Conservation (phyloP, 2,113 vertebrate species). For the Acanthisitta chloris region DNA sequence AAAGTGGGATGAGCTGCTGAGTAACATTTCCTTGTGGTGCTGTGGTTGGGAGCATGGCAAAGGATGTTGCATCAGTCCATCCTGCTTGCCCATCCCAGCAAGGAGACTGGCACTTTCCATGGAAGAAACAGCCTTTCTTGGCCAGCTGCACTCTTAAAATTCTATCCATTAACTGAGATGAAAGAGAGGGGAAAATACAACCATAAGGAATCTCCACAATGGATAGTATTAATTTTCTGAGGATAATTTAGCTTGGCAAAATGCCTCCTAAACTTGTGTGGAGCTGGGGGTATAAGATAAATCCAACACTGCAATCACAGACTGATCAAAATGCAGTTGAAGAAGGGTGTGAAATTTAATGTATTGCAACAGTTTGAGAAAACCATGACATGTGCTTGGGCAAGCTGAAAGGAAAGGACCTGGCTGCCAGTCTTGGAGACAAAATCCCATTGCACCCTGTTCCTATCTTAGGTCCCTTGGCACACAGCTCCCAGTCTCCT, state of each 20-base stretch:
- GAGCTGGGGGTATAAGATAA: not conserved
- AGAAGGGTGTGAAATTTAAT: not conserved
- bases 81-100: not conserved
- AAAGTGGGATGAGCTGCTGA: not conserved
- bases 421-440: not conserved
- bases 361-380: not conserved
- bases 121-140: not conserved
- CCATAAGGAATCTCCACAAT: not conserved
- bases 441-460: not conserved
- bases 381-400: not conserved
- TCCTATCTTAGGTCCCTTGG: not conserved
- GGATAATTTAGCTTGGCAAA: not conserved
- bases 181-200: not conserved
- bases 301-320: not conserved
- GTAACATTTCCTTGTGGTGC: constrained; percentile 4
- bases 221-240: not conserved
- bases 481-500: not conserved
- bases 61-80: constrained; percentile 11
- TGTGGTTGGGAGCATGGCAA: not conserved
- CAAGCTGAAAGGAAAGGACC: not conserved
- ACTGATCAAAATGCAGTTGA: not conserved
- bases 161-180: not conserved
- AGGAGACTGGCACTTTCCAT: not conserved
- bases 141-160: not conserved
- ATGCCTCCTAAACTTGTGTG: not conserved